Evolutionary conservation across 1,140 invertebrate genomes (phyloP).

Genomic region (Temnothorax nylanderi): DNA sequence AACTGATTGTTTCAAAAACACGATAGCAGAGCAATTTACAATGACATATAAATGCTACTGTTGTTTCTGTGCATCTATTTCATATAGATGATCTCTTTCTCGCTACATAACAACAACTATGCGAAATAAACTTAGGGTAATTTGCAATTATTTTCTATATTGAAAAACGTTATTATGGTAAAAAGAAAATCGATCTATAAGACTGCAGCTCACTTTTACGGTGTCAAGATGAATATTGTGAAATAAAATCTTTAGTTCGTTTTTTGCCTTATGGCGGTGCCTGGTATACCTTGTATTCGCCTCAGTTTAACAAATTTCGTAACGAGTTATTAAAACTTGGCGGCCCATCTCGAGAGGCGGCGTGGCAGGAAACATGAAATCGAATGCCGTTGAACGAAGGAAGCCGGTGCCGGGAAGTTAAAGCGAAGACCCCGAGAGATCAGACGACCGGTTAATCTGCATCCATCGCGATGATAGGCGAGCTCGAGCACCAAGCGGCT

Average conservation of each 20-base stretch:
- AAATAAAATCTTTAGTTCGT: slow-evolving; percentile 20
- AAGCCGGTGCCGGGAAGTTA: slow-evolving; percentile 57
- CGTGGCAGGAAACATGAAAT: slow-evolving; percentile 36
- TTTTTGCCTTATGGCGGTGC: slow-evolving; percentile 17
- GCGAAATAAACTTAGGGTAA: background rate
- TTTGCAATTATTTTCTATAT: background rate
- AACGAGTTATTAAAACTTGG: slow-evolving; percentile 65
- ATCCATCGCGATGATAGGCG: slow-evolving; percentile 77
- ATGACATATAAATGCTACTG: background rate
- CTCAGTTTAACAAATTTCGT: slow-evolving; percentile 60
- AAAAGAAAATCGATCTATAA: background rate
- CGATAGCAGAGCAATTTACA: background rate
- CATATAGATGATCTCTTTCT: background rate
- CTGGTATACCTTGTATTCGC: slow-evolving; percentile 22
- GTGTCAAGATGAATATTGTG: slow-evolving; percentile 26
- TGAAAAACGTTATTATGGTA: background rate
- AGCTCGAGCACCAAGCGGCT: slow-evolving; percentile 54
- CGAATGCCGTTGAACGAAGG: slow-evolving; percentile 57
- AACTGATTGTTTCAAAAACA: background rate
- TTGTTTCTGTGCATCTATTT: background rate
- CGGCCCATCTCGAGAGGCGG: slow-evolving; percentile 30
- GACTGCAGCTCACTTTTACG: background rate
- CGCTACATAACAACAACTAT: background rate
- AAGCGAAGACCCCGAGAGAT: slow-evolving; percentile 45
- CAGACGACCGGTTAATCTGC: slow-evolving; percentile 74